phyloP scores from a whole-genome alignment of 1,140 invertebrate genomes.

The Ridgeia piscesae region DNA sequence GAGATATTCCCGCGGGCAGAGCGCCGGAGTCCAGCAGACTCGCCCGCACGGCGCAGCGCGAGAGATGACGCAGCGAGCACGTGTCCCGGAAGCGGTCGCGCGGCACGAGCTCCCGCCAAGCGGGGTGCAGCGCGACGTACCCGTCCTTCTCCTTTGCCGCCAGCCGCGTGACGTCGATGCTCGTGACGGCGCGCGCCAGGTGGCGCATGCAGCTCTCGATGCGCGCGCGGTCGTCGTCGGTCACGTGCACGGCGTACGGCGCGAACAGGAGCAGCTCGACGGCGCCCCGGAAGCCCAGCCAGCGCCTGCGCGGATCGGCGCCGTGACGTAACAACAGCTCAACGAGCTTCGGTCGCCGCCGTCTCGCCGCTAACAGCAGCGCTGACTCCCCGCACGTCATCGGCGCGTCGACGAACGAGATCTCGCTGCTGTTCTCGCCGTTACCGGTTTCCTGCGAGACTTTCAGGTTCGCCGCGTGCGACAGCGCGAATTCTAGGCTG shows the following conservation, averaged over 20 bases:
- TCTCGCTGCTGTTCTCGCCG: not conserved
- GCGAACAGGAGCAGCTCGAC: not conserved
- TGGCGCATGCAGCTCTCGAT: not conserved
- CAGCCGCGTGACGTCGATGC: not conserved
- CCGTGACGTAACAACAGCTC: not conserved
- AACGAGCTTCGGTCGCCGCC: not conserved
- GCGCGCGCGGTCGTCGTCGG: not conserved
- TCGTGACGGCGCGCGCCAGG: not conserved
- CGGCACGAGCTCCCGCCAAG: not conserved
- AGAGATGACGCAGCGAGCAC: not conserved
- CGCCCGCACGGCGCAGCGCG: not conserved
- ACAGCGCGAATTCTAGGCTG: not conserved
- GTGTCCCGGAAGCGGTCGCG: not conserved
- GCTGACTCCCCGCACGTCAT: not conserved
- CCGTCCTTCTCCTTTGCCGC: not conserved
- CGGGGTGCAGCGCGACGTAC: not conserved
- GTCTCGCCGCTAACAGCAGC: not conserved
- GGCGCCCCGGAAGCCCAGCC: not conserved
- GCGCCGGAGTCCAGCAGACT: not conserved
- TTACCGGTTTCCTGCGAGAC: not conserved
- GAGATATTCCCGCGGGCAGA: not conserved
- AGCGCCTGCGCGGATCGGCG: not conserved
- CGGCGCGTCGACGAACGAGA: not conserved
- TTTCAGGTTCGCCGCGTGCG: not conserved
- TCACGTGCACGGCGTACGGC: not conserved